Conservation (phyloP, 2,888 invertebrate genomes). For the Coronaproctus castanopsis region DNA sequence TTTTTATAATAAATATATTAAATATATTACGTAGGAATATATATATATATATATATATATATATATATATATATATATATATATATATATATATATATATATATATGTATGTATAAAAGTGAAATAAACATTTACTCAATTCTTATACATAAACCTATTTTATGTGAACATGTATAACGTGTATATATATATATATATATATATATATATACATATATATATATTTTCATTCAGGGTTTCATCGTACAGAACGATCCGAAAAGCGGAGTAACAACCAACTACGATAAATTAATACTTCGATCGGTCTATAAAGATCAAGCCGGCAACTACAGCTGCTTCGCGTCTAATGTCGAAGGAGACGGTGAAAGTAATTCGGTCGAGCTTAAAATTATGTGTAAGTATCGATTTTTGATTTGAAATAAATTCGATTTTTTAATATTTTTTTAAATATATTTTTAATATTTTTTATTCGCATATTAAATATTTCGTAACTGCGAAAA, state of each 20-base stretch:
- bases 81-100: neutral
- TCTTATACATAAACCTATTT: neutral
- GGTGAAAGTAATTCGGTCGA: constrained; percentile 60
- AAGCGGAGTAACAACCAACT: constrained; percentile 65
- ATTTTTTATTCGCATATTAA: too few relatives aligned
- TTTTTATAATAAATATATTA: too few relatives aligned
- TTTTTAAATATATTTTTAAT: too few relatives aligned
- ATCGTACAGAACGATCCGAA: constrained; percentile 67
- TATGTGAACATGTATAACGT: too few relatives aligned
- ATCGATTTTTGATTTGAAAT: constrained; percentile 8
- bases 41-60: too few relatives aligned
- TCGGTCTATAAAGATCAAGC: constrained; percentile 58
- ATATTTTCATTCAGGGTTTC: constrained; percentile 43
- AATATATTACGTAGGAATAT: too few relatives aligned
- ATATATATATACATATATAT: too few relatives aligned
- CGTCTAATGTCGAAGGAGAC: constrained; percentile 79
- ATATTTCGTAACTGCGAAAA: too few relatives aligned
- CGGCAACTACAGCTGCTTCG: constrained; percentile 72
- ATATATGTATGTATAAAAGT: neutral
- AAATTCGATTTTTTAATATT: too few relatives aligned
- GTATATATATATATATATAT: too few relatives aligned
- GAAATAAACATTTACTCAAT: neutral
- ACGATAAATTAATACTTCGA: constrained; percentile 59
- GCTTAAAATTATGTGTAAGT: constrained; percentile 81
- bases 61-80: neutral